Base-by-base conservation (phyloP, 2,888 invertebrate species). In the Chamaedrilus cognettii region DNA sequence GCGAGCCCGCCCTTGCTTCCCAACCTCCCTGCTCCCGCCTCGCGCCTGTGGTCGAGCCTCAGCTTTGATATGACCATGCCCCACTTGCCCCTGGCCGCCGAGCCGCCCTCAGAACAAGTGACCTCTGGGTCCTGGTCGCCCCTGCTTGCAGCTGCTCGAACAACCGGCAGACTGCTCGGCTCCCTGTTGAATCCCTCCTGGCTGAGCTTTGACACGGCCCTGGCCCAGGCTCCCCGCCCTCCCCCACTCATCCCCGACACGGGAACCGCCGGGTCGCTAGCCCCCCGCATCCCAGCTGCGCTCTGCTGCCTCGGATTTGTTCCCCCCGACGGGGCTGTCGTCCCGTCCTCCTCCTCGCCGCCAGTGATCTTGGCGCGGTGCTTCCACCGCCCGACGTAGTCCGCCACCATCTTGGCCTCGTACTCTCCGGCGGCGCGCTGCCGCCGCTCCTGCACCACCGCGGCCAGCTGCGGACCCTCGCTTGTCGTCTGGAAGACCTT, bases 391-490 rank as follows among this genome's bases (percentile, higher is more conserved):
- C 28, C 28, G 7, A 52, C 55, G 26, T 26, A 52, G 26, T 52
- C 28, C 55, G 55, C 55, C 55, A 52, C 7, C 11, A 66, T 59
- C 15, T 61, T 56, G 26, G 70, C 67, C 31, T 64, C 64, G 61
- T 70, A 67, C 35, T 67, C 65, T 23, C 66, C 69, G 19, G 64
- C 67, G 15, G 71, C 71, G 34, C 71, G 58, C 65, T 74, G 74
- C 11, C 73, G 59, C 19, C 69, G 65, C 57, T 74, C 73, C 42
- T 74, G 73, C 2, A 74, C 65, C 32, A 74, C 69, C 23, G 69
- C 72, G 1, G 73, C 73, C 4, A 71, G 65, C 33, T 68, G 65
- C 0, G 73, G 71, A 68, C 74, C 75, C 28, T 74, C 74, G 1
- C 64, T 64, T 11, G 68, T 52, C 72, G 70, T 68, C 70, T 72